phyloP scores from a whole-genome alignment of 2,113 vertebrate species.

The Saimiri boliviensis region DNA sequence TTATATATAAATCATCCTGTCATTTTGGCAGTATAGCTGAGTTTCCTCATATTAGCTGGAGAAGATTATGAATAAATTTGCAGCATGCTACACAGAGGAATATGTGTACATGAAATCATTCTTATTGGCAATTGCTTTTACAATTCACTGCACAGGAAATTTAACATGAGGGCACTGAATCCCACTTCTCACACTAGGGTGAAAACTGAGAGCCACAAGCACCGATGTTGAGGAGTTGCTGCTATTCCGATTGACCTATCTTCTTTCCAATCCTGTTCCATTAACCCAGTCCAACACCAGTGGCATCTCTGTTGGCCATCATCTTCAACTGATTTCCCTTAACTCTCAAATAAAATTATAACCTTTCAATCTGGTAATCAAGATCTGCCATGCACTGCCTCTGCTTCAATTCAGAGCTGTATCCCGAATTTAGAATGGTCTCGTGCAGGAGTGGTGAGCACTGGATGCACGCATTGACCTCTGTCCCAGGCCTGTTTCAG shows the following conservation, averaged over 20 bases:
- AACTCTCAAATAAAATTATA: not conserved
- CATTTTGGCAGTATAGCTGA: conserved; percentile 56
- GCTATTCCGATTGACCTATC: not conserved
- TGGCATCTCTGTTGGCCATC: rapidly evolving
- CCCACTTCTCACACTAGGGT: conserved; percentile 31
- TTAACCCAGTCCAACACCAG: too few species aligned
- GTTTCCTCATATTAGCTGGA: conserved; percentile 69
- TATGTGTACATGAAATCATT: conserved; percentile 69
- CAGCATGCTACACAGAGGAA: conserved; percentile 64
- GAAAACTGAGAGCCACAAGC: conserved; percentile 45
- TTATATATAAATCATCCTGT: conserved; percentile 70
- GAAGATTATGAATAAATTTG: conserved; percentile 78
- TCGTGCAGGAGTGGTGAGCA: not conserved
- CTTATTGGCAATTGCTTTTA: conserved; percentile 74
- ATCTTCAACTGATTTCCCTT: not conserved
- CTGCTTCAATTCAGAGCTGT: not conserved
- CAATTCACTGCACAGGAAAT: conserved; percentile 67
- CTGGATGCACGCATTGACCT: rapidly evolving
- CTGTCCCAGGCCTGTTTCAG: not conserved
- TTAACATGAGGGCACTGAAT: not conserved
- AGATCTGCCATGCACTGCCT: not conserved
- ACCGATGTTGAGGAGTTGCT: not conserved
- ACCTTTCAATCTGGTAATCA: not conserved
- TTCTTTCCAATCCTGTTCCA: not conserved
- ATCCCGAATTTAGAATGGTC: not conserved